Base-by-base conservation (phyloP, 2,797 vertebrate species). In the Naso thynnoides region DNA sequence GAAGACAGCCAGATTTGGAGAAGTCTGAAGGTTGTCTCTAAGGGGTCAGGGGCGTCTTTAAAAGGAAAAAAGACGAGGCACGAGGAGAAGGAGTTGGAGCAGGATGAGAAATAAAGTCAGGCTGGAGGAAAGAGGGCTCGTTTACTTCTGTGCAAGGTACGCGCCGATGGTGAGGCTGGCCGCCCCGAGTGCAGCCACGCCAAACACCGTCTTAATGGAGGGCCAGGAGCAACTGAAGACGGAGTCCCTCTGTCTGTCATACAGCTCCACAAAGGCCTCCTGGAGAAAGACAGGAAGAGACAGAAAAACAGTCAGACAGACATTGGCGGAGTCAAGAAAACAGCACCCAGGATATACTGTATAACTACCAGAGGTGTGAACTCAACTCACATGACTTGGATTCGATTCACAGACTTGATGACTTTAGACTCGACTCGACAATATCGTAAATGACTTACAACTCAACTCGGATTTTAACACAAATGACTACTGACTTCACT, bases 221-320 rank as follows among this genome's bases (percentile, higher is more conserved):
- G 98, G 96, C 98, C 97, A 99, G 73, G 96, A 96, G 91, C 96
- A 96, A 52, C 95, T 95, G 55, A 97, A 96, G 83, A 96, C 89
- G 5, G 97, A 96, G 73, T 96, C 94, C 91, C 96, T 93, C 82
- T 92, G 96, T 80, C 95, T 94, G 81, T 96, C 95, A 0, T 99
- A 99, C 73, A 99, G 91, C 79, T 99, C 97, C 95, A 99, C 96
- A 29, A 99, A 99, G 73, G 97, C 96, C 8, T 98, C 98, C 98
- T 99, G 93, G 9, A 68, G 50, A 84, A 21, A 67, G 8, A 66
- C 9, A 65, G 31, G 54, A 21, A 59, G 23, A 60, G 44, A 76
- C 27, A 52, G n/a, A 60, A 19, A 69, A 19, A 56, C 29, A 6
- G 38, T 85, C 74, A 61, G 56, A 45, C 52, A 18, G 24, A 15